These are phyloP conservation scores for Ridgeia piscesae DNA, from an alignment of 1,140 invertebrate species.

Conservation along the genomic window DNA sequence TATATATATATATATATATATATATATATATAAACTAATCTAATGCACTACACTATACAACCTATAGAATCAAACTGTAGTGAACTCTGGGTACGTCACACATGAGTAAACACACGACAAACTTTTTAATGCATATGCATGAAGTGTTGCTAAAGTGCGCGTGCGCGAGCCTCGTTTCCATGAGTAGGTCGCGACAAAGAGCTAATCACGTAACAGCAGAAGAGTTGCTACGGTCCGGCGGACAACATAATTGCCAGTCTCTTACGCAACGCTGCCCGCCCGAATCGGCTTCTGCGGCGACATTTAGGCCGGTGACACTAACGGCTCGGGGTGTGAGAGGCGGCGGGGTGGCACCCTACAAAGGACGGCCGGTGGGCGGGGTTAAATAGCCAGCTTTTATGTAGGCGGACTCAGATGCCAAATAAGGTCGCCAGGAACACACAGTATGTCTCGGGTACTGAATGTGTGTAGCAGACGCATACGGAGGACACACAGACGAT, in stretches of 20 bases:
- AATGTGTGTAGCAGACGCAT: neutral
- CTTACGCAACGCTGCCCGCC: neutral
- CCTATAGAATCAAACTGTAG: neutral
- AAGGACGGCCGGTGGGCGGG: neutral
- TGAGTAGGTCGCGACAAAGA: neutral
- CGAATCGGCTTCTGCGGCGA: neutral
- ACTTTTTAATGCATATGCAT: neutral
- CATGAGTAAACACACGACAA: neutral
- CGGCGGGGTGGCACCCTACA: neutral
- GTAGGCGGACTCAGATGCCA: neutral
- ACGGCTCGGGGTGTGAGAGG: neutral
- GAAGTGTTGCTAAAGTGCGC: neutral
- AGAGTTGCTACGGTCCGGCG: neutral
- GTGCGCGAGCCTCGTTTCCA: neutral
- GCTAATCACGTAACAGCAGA: neutral
- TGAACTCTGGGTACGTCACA: neutral
- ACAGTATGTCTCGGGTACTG: neutral
- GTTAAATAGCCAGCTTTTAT: neutral
- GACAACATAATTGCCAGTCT: neutral
- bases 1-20: too few relatives aligned
- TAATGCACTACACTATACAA: neutral
- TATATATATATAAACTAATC: neutral
- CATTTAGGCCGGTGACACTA: neutral
- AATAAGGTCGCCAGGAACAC: neutral
- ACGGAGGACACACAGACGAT: neutral